These are phyloP conservation scores for Macropis europaea DNA, from an alignment of 2,888 invertebrate genomes.

Conservation along the genomic window DNA sequence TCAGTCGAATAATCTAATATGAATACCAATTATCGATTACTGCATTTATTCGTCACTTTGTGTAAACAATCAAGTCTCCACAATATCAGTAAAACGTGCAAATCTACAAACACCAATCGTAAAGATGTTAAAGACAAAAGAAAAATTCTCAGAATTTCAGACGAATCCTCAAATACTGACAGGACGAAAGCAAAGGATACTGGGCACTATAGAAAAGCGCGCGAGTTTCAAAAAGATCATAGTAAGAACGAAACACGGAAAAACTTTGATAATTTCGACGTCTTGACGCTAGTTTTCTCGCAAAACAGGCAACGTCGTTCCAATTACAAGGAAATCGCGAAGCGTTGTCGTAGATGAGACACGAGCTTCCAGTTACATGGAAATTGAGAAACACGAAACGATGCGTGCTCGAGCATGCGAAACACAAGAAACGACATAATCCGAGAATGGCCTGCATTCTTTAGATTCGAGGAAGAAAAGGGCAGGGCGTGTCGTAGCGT, in stretches of 20 bases:
- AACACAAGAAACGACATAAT: conserved; percentile 30
- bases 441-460: conserved; percentile 31
- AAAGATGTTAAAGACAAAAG: conserved; percentile 9
- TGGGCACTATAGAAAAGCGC: neutral
- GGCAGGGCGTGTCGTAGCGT: neutral
- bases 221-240: neutral
- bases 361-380: conserved; percentile 31
- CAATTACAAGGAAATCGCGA: conserved; percentile 35
- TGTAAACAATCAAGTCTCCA: too few relatives aligned
- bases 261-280: neutral
- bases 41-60: too few relatives aligned
- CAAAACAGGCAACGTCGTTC: conserved; percentile 7
- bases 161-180: neutral
- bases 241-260: too few relatives aligned
- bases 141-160: neutral
- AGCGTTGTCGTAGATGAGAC: conserved; percentile 8
- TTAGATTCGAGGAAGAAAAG: conserved; percentile 16
- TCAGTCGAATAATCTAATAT: too few relatives aligned
- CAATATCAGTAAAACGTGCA: too few relatives aligned
- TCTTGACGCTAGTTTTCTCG: neutral
- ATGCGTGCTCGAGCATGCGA: conserved; percentile 35
- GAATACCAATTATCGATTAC: too few relatives aligned
- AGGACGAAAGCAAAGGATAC: neutral
- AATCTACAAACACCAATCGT: too few relatives aligned
- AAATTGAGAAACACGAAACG: conserved; percentile 19